A percentile compares a stretch with the other conserved stretches of the same genome.
These are phyloP conservation scores for Larimichthys crocea DNA, from an alignment of 2,113 vertebrate species.

Conservation along the genomic window DNA sequence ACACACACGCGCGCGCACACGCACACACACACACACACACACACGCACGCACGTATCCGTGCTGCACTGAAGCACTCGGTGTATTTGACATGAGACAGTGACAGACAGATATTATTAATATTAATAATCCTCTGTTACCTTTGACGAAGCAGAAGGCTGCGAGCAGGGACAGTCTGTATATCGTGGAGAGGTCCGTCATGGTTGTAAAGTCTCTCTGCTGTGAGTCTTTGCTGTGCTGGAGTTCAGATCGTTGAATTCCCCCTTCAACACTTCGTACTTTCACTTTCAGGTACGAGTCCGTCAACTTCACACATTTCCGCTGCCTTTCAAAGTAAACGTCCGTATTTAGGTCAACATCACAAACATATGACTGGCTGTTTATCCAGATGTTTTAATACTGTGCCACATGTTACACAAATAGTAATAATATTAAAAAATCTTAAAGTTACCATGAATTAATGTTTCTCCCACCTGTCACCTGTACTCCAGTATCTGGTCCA, in stretches of 20 bases:
- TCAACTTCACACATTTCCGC: neutral
- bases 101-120: neutral
- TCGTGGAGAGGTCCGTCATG: slow-evolving; percentile 63
- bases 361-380: too few relatives aligned
- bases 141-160: slow-evolving; percentile 28
- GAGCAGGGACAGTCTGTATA: slow-evolving; percentile 64
- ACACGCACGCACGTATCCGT: too few relatives aligned
- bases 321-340: too few relatives aligned
- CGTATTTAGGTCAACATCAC: too few relatives aligned
- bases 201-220: accelerated
- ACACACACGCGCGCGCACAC: too few relatives aligned
- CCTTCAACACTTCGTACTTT: slow-evolving; percentile 49
- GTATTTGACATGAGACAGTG: neutral
- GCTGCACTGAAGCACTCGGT: neutral
- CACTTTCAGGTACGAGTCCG: slow-evolving; percentile 40
- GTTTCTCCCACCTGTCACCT: too few relatives aligned
- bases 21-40: too few relatives aligned
- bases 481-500: too few relatives aligned
- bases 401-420: too few relatives aligned
- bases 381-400: too few relatives aligned
- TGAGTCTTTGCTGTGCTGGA: neutral
- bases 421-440: too few relatives aligned
- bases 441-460: too few relatives aligned
- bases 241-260: slow-evolving; percentile 27
- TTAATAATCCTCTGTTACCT: slow-evolving; percentile 45